These are phyloP conservation scores for Neuroterus valhalla DNA, from an alignment of 1,140 invertebrate species.

Conservation along the genomic window DNA sequence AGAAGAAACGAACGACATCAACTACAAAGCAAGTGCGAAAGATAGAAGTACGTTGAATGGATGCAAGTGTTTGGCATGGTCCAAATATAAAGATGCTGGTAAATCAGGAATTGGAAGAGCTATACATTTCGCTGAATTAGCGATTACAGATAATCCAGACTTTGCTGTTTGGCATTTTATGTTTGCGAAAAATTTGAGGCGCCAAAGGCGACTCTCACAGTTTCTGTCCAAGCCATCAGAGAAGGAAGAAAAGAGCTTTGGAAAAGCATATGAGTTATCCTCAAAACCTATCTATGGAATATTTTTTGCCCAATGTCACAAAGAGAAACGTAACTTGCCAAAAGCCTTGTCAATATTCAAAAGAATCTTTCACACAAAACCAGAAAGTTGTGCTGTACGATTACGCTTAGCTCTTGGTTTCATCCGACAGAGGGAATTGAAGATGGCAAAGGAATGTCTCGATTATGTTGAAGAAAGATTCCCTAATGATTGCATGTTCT, in stretches of 20 bases:
- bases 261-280: conserved; percentile 34
- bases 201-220: background rate
- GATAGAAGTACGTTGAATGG: conserved; percentile 10
- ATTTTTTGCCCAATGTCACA: conserved; percentile 17
- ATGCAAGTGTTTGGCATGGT: background rate
- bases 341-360: background rate
- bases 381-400: background rate
- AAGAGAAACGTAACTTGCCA: background rate
- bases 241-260: background rate
- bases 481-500: conserved; percentile 19
- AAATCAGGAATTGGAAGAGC: background rate
- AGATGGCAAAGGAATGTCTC: conserved; percentile 30
- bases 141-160: conserved; percentile 1
- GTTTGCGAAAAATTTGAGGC: background rate
- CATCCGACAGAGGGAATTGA: conserved; percentile 4
- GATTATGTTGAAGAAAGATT: background rate
- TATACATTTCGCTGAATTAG: background rate
- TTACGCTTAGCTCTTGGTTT: conserved; percentile 26
- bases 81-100: background rate
- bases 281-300: conserved; percentile 29
- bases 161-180: conserved; percentile 13
- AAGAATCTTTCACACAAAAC: conserved; percentile 4
- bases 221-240: background rate
- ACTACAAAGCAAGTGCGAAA: background rate
- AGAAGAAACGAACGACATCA: background rate